Evolutionary conservation across 37 sponge, comb jelly and placozoan species (phyloP), one percentile per base, ranked within the genome.

Genomic region (Lycopodina hypogea): DNA sequence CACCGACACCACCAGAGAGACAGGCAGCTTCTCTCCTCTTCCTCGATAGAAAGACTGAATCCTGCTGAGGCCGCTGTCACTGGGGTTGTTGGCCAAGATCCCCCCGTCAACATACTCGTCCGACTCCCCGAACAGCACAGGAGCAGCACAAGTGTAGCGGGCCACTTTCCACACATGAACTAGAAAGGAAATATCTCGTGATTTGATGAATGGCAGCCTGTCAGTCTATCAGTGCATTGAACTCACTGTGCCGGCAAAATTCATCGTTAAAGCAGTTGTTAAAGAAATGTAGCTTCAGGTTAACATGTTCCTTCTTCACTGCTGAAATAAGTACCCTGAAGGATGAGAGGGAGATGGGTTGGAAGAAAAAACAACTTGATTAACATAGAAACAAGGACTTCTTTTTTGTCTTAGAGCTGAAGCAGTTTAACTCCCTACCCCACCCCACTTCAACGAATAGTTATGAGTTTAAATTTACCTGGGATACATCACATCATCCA

Each of bases 231-330:
- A 14, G 17, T 19, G 18, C 56, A 53, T 19, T 53, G 56, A 14
- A 70, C 48, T 70, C 48, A 80, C 80, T 9, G 35, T 73, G 56
- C 56, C 45, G 72, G 52, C 74, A 41, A 32, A 33, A 62, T 1
- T 72, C 82, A 72, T 81, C 82, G 22, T 77, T 53, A 71, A 81
- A 81, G 57, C 82, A 87, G 65, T 87, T 87, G 68, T 87, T 87
- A 57, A 87, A 87, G 60, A 81, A 87, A 40, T 42, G 58, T 17
- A 87, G 72, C 63, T 87, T 68, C 21, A 87, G 69, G n/a, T 82
- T 69, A 30, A 63, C 63, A 24, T 33, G 39, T 21, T 50, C 62
- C 42, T 87, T 81, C 56, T 87, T 77, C 57, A 87, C 88, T 41
- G 88, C 76, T 26, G 62, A 55, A 11, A 87, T 60, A 24, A 87